A percentile compares a stretch with the other conserved stretches of the same genome.
Evolutionary conservation across 2,888 invertebrate species (phyloP).

Genomic region (Lepeophtheirus nordmannii): DNA sequence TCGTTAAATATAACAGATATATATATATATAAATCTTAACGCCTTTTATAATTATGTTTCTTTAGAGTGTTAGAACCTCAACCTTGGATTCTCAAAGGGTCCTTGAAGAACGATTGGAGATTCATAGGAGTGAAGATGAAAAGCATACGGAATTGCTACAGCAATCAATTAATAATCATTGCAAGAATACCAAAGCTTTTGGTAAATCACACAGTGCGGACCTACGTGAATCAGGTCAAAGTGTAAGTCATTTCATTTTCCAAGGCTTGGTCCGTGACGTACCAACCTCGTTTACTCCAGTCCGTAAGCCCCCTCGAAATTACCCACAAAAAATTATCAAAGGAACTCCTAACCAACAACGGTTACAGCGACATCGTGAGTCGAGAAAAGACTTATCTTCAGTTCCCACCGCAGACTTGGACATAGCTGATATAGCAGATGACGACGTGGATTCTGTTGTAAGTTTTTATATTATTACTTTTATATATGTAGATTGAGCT

Average conservation of each 20-base stretch:
- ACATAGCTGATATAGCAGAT: background rate
- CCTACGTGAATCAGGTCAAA: background rate
- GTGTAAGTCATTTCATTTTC: background rate
- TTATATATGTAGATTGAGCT: too few relatives aligned
- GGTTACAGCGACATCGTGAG: constrained; percentile 1
- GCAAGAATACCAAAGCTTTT: background rate
- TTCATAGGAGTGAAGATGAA: background rate
- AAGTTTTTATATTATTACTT: background rate
- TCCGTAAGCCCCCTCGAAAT: background rate
- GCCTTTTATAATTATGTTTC: background rate
- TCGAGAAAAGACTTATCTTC: background rate
- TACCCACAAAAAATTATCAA: constrained; percentile 11
- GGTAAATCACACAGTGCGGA: background rate
- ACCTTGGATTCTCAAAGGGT: background rate
- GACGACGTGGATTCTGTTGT: constrained; percentile 10
- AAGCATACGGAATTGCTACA: background rate
- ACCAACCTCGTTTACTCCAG: constrained; percentile 3
- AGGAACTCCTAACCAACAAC: constrained; percentile 1
- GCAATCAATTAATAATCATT: background rate
- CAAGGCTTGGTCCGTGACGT: background rate
- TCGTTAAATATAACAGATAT: background rate
- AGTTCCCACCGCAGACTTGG: background rate
- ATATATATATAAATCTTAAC: too few relatives aligned
- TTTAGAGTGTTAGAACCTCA: background rate
- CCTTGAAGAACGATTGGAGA: background rate